These are phyloP conservation scores for Penaeus vannamei DNA, from an alignment of 1,140 invertebrate species.

Conservation along the genomic window DNA sequence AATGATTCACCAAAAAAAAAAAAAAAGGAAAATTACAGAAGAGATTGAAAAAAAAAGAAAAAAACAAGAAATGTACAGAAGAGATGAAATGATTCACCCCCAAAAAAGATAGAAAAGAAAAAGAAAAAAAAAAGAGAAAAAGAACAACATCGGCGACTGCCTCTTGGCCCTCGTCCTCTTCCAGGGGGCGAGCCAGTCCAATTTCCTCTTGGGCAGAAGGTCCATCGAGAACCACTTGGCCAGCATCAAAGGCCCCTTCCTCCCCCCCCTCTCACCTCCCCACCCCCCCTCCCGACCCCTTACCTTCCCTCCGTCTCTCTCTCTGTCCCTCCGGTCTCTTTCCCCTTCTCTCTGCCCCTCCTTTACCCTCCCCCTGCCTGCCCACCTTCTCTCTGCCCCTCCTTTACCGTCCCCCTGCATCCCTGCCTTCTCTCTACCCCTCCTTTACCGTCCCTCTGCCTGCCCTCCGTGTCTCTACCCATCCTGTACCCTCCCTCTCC, in stretches of 20 bases:
- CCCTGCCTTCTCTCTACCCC: neutral
- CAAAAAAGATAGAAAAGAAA: too few species aligned
- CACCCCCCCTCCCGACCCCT: too few species aligned
- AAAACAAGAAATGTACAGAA: too few species aligned
- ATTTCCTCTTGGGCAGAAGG: conserved; percentile 51
- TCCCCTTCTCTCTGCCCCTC: neutral
- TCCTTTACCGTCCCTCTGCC: neutral
- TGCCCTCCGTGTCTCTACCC: neutral
- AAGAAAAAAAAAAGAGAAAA: too few species aligned
- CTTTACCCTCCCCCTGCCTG: conserved; percentile 1
- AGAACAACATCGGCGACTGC: too few species aligned
- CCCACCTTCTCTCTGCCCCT: neutral
- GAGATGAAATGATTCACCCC: too few species aligned
- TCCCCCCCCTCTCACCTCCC: neutral
- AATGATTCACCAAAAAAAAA: too few species aligned
- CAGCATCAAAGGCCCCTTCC: conserved; percentile 2
- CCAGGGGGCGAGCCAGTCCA: neutral
- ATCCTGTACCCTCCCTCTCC: conserved; percentile 9
- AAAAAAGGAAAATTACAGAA: too few species aligned
- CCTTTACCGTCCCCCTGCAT: neutral
- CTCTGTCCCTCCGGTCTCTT: neutral
- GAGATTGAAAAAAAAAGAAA: too few species aligned
- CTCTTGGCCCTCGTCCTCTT: neutral
- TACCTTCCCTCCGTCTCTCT: neutral
- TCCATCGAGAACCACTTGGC: conserved; percentile 45